Conservation (phyloP, 2,888 invertebrate genomes). For the Platycnemis pennipes region DNA sequence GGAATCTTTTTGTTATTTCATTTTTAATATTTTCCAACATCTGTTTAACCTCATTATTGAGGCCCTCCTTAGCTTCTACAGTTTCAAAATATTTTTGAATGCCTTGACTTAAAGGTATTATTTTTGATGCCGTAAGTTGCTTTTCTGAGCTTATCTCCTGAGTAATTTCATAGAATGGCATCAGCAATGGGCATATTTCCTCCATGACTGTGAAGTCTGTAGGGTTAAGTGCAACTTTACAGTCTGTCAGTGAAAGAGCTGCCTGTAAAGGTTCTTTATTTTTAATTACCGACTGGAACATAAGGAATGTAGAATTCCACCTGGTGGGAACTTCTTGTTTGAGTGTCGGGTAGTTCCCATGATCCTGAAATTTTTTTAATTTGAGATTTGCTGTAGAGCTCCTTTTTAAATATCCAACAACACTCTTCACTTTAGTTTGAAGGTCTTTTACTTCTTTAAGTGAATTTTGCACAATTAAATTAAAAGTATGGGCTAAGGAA, state of each 20-base stretch:
- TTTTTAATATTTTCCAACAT: neutral
- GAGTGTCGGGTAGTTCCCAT: neutral
- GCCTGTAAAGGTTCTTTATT: neutral
- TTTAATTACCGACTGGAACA: neutral
- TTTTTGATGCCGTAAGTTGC: neutral
- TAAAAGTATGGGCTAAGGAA: neutral
- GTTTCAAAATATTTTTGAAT: neutral
- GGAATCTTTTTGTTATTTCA: neutral
- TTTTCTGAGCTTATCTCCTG: neutral
- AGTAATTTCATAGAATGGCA: neutral
- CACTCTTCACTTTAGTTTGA: neutral
- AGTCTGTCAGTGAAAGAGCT: neutral
- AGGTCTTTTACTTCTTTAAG: neutral
- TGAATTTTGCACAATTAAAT: neutral
- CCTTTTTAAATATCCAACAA: neutral
- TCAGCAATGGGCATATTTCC: neutral
- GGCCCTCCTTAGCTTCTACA: neutral
- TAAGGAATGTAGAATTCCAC: neutral
- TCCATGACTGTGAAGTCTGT: neutral
- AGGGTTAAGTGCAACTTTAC: neutral
- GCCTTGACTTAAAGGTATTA: neutral
- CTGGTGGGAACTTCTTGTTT: neutral
- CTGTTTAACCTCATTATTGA: neutral
- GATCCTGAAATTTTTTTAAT: neutral
- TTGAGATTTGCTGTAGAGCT: neutral